These are phyloP conservation scores for Catocala sponsa DNA, from an alignment of 2,888 invertebrate genomes.

Conservation along the genomic window DNA sequence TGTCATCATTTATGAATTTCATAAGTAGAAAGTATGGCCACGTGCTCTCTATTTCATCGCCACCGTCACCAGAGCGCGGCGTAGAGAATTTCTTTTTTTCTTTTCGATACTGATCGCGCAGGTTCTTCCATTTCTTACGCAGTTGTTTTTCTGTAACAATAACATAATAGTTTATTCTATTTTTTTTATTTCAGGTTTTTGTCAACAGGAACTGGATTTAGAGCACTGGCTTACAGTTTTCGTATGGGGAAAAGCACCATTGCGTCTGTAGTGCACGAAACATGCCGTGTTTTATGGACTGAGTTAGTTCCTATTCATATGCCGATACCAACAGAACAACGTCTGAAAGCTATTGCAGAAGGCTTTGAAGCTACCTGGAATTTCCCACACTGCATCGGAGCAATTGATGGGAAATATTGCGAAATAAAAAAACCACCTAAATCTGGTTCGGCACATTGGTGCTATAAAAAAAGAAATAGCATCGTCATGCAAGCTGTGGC, in stretches of 20 bases:
- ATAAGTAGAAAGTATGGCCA: constrained; percentile 27
- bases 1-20: constrained; percentile 34
- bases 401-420: constrained; percentile 39
- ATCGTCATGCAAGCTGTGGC: constrained; percentile 31
- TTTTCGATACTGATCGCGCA: constrained; percentile 37
- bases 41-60: constrained; percentile 30
- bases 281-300: constrained; percentile 32
- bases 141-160: constrained; percentile 45
- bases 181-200: constrained; percentile 40
- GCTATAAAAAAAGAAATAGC: constrained; percentile 36
- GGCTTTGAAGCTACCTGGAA: constrained; percentile 31
- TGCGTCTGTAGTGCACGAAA: constrained; percentile 37
- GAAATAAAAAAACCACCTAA: constrained; percentile 28
- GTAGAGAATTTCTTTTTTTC: constrained; percentile 35
- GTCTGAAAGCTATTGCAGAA: constrained; percentile 36
- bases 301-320: constrained; percentile 41
- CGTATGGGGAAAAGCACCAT: constrained; percentile 42
- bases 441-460: constrained; percentile 32
- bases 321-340: constrained; percentile 34
- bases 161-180: constrained; percentile 14
- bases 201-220: constrained; percentile 38
- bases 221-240: constrained; percentile 37
- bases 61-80: constrained; percentile 34
- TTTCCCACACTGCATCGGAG: constrained; percentile 27
- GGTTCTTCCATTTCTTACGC: constrained; percentile 44